Percentiles rank a stretch among this genome's conserved stretches.
Conservation (phyloP, 2,888 invertebrate species). For the Nowickia ferox region DNA sequence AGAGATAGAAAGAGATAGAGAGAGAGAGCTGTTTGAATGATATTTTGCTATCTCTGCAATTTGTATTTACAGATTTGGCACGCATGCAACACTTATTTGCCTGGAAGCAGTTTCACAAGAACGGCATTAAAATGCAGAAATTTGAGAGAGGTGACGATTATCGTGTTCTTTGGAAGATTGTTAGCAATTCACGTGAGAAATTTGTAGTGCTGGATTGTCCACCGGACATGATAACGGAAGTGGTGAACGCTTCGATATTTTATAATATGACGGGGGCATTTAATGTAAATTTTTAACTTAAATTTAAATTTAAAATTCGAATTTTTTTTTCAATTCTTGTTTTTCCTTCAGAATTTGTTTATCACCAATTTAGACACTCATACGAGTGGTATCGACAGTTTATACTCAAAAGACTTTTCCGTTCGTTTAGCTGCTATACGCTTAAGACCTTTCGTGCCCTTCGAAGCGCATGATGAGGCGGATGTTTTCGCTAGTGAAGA, state of each 20-base stretch:
- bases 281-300: constrained; percentile 76
- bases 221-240: constrained; percentile 86
- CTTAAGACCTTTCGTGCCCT: constrained; percentile 76
- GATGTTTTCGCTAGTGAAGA: constrained; percentile 76
- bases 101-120: constrained; percentile 86
- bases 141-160: constrained; percentile 84
- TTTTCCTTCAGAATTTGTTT: constrained; percentile 78
- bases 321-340: neutral
- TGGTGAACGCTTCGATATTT: constrained; percentile 84
- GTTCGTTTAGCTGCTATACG: constrained; percentile 75
- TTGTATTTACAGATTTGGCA: constrained; percentile 83
- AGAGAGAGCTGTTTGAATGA: neutral
- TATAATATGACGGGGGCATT: constrained; percentile 82
- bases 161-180: constrained; percentile 82
- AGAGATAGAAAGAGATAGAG: neutral
- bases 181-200: constrained; percentile 88
- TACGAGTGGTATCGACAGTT: constrained; percentile 75
- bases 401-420: constrained; percentile 76
- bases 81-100: constrained; percentile 91
- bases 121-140: constrained; percentile 88
- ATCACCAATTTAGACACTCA: constrained; percentile 84
- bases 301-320: neutral
- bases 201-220: constrained; percentile 91
- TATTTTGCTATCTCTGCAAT: neutral
- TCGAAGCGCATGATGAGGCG: constrained; percentile 76